These are phyloP conservation scores for Cyclophora punctaria DNA, from an alignment of 2,888 invertebrate species.

Conservation along the genomic window DNA sequence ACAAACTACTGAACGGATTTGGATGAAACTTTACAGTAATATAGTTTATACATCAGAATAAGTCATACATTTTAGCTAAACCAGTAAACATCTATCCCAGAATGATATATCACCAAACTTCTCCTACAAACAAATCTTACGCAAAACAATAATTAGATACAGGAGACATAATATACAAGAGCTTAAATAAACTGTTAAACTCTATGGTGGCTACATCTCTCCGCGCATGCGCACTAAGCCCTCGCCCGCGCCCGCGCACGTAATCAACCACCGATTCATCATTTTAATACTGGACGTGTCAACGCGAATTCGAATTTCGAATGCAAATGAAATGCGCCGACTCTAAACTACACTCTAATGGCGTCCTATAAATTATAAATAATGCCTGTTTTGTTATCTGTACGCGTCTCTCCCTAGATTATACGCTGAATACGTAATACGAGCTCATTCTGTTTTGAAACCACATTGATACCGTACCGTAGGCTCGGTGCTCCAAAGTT, in stretches of 20 bases:
- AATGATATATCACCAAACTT: no score
- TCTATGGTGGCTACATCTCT: no score
- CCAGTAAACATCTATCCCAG: no score
- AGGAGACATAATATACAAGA: no score
- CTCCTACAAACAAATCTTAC: no score
- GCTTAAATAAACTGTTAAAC: no score
- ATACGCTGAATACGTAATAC: conserved; percentile 60
- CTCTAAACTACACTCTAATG: conserved; percentile 59
- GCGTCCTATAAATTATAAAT: conserved; percentile 61
- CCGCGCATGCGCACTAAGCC: neutral
- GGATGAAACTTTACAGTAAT: no score
- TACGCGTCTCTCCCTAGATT: conserved; percentile 53
- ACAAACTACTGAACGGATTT: no score
- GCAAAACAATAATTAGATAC: no score
- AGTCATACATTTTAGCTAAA: no score
- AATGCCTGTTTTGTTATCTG: conserved; percentile 62
- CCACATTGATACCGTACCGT: neutral
- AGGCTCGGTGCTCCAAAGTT: conserved; percentile 7
- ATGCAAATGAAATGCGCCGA: conserved; percentile 66
- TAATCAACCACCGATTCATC: conserved; percentile 68
- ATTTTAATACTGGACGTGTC: conserved; percentile 70
- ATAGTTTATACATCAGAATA: no score
- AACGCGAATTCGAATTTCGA: conserved; percentile 66
- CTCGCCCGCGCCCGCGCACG: conserved; percentile 20
- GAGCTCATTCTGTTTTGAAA: conserved; percentile 42